Evolutionary conservation across 1,140 invertebrate species (phyloP), one percentile per base, ranked within the genome.

Genomic region (Macrobrachium rosenbergii): DNA sequence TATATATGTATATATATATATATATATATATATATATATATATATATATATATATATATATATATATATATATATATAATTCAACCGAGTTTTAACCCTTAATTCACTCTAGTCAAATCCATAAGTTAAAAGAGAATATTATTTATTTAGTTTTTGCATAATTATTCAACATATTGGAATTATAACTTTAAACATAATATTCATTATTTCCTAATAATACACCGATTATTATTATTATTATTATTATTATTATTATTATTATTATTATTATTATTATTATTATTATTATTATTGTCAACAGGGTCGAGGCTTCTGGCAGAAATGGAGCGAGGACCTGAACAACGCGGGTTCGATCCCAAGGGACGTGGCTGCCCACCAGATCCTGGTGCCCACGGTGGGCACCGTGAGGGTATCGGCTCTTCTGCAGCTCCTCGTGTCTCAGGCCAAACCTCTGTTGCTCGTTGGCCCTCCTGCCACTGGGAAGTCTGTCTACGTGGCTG

Each of bases 401-500:
- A 98, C 97, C 5, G 94, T 98, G 0, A 93, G 97, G 60, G 96
- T 96, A 90, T 94, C 94, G 12, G 94, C 94, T 0, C 91, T 98
- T 0, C 95, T 98, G 92, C 94, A 94, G 87, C 92, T 97, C 28
- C 92, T 98, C 21, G 76, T 91, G 23, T 87, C 88, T 23, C 80
- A 89, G 60, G 80, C 62, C 16, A 87, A 81, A 43, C 83, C 89
- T 10, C 79, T 89, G 19, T 94, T 98, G 92, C 94, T 98, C 91
- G 95, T 98, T 0, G 98, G 97, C 10, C 97, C 97, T 8, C 97
- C 97, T 5, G 97, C 97, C 17, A 98, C 97, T 0, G 98, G 97
- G 69, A 99, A 98, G 92, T 97, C 96, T 72, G 95, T 95, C 72
- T 98, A 98, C 90, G 93, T 94, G 19, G 93, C 91, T 76, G 94